A percentile compares a stretch with the other conserved stretches of the same genome.
These are phyloP conservation scores for Drosophila auraria DNA, from an alignment of 1,140 invertebrate genomes.

Conservation along the genomic window DNA sequence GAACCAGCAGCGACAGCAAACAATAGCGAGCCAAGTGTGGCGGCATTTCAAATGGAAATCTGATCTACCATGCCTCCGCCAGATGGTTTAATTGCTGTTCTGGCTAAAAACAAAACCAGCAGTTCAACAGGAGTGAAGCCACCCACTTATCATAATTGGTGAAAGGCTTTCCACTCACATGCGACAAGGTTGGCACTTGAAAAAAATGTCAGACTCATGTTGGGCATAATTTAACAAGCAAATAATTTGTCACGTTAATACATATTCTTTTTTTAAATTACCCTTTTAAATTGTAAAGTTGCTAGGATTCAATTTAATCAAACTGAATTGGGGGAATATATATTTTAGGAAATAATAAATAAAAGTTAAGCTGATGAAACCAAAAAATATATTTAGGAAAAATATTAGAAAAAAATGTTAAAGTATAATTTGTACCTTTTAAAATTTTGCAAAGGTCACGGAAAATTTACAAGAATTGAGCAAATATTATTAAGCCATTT, in stretches of 20 bases:
- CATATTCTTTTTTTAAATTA: not conserved
- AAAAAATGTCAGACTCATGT: not conserved
- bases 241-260: not conserved
- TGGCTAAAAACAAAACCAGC: conserved; percentile 8
- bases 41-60: conserved; percentile 35
- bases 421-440: no score
- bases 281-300: not conserved
- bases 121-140: not conserved
- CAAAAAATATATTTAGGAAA: no score
- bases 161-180: not conserved
- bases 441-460: no score
- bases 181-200: not conserved
- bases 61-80: conserved; percentile 23
- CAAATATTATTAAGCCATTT: no score
- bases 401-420: no score
- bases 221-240: not conserved
- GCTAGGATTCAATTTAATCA: no score
- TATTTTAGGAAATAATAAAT: no score
- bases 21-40: not conserved
- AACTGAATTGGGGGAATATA: no score
- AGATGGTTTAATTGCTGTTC: conserved; percentile 33
- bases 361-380: no score
- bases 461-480: no score
- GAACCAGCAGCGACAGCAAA: conserved; percentile 8
- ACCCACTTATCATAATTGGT: not conserved